Evolutionary conservation across 53 echinoderm and acorn worm genomes (phyloP), one percentile per base, ranked within the genome.

Genomic region (Stichopus horrens): DNA sequence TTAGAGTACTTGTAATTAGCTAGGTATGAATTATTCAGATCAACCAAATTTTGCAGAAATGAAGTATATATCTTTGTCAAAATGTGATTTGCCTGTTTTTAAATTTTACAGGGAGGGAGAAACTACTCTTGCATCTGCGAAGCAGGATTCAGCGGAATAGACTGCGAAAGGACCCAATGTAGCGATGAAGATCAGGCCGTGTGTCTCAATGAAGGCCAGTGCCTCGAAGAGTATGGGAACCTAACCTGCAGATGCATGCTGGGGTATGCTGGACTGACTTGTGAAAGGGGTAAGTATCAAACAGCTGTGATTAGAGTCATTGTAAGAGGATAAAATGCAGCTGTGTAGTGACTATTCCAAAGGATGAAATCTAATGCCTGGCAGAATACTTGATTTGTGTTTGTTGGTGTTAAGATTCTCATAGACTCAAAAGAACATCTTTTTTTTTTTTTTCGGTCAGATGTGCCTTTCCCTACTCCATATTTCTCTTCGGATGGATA

Each of bases 261-360:
- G 21, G 97, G 97, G 60, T 95, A 88, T 60, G 91, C 95, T 77
- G 97, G 97, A 23, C 90, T 94, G 8, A 67, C 92, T 14, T 97
- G 97, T 86, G 94, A 92, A 73, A 95, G 87, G 22, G 83, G 97
- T 97, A 85, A 89, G 2, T 37, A 37, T 37, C 37, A 37, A 37
- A 37, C 37, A 37, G 37, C 73, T 0, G 19, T 71, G 3, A 2
- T 19, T 71, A 14, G 14, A 14, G 19, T 71, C 19, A 18, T 18
- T 19, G 14, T n/a, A 77, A 19, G 51, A 18, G 4, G 18, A 37
- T 37, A 37, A 37, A 37, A 0, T 37, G 37, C 37, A 37, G 37
- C 37, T 37, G 37, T 37, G 37, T 37, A 37, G 37, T 37, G 37
- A 37, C 37, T 37, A 37, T 37, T 37, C 37, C 37, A 37, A 37